Evolutionary conservation across 1,140 invertebrate species (phyloP).

Genomic region (Drosophila kepulauana): DNA sequence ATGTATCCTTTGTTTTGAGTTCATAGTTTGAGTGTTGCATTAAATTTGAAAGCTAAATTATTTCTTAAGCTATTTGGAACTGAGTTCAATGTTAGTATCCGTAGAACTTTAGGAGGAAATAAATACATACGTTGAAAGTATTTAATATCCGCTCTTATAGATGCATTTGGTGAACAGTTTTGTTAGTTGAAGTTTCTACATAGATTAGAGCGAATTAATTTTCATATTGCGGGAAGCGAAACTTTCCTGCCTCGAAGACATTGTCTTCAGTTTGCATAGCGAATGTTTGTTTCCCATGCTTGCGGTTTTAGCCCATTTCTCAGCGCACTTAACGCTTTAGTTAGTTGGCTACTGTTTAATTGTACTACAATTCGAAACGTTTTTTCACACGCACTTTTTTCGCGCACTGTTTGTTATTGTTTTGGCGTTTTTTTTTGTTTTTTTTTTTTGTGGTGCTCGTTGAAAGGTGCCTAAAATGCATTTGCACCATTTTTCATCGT

Average conservation of each 20-base stretch:
- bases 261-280: background rate
- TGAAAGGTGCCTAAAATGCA: constrained; percentile 64
- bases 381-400: constrained; percentile 41
- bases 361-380: constrained; percentile 31
- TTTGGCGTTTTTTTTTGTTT: background rate
- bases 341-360: constrained; percentile 49
- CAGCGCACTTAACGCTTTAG: constrained; percentile 38
- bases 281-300: constrained; percentile 10
- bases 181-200: background rate
- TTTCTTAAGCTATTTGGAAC: too few relatives aligned
- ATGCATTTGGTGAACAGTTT: background rate
- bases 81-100: too few relatives aligned
- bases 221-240: background rate
- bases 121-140: background rate
- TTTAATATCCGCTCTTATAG: background rate
- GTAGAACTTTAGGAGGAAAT: too few relatives aligned
- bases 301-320: constrained; percentile 19
- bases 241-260: background rate
- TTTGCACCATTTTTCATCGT: constrained; percentile 51
- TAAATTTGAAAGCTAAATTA: too few relatives aligned
- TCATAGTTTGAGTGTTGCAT: too few relatives aligned
- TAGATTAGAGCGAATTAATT: background rate
- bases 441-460: constrained; percentile 14
- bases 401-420: constrained; percentile 1
- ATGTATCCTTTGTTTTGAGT: too few relatives aligned